Base-by-base conservation (phyloP, 2,113 vertebrate species). In the Brachionichthys hirsutus region DNA sequence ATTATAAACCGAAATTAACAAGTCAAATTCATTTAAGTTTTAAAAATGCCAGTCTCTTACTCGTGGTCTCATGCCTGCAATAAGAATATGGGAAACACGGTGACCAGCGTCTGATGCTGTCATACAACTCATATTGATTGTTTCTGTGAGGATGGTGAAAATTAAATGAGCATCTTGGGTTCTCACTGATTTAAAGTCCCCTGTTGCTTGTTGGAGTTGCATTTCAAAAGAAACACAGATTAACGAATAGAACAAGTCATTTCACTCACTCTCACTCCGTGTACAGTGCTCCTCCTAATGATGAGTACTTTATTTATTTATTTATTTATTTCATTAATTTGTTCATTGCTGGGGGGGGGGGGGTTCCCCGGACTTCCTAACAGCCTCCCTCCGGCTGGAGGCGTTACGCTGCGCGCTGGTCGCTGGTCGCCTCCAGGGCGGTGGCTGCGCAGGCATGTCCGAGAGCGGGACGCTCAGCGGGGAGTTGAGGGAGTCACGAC, bases 381-480 rank as follows among this genome's bases (percentile, higher is more conserved):
- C n/a, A 44, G 17, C 17, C 17, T n/a, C 15, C 14, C 42, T 17
- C 41, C 40, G 20, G 56, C 54, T 63, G 54, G 49, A 47, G 55
- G 68, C 51, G 41, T 52, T 66, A 42, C 54, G 62, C 17, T 45
- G n/a, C n/a, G n/a, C n/a, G 54, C 41, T 58, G 75, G 61, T 71
- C 59, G 61, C 70, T 67, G 70, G 78, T 83, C 70, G 77, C 75
- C 75, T 75, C 69, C 67, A 79, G 85, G 88, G 88, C 85, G 88
- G 87, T 85, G 88, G 85, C 88, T 85, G 81, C 75, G 75, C 61
- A 62, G 35, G 75, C 77, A 73, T 70, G 82, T 75, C 78, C 78
- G 57, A 54, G 62, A 77, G 60, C 62, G 77, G 80, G 83, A 85
- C 76, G 55, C 67, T 78, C 62, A 67, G 71, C 19, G 81, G 68